Evolutionary conservation across 2,797 vertebrate species (phyloP).

Genomic region (Podarcis siculus): DNA sequence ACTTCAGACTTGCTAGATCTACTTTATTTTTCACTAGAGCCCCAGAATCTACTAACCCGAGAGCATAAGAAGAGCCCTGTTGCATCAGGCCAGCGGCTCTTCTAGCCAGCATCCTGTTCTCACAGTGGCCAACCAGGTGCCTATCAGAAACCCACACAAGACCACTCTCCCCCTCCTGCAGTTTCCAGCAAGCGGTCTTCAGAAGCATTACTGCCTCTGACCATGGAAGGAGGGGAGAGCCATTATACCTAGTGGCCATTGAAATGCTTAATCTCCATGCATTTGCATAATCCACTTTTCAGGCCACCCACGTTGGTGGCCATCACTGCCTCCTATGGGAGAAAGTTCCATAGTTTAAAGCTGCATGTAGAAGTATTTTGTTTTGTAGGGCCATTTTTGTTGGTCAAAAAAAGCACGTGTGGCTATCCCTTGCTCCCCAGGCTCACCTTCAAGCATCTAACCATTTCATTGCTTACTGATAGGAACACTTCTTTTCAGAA

Average conservation of each 20-base stretch:
- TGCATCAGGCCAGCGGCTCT: too few relatives aligned
- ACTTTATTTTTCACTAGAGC: too few relatives aligned
- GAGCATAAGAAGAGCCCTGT: too few relatives aligned
- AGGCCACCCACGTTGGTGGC: not conserved
- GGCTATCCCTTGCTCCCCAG: not conserved
- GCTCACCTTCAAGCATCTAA: conserved; percentile 39
- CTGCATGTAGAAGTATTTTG: not conserved
- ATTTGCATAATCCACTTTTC: not conserved
- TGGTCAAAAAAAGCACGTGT: not conserved
- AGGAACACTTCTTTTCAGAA: not conserved
- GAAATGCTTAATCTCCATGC: not conserved
- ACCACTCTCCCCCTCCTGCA: too few relatives aligned
- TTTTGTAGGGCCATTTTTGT: not conserved
- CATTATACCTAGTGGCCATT: not conserved
- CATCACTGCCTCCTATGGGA: too few relatives aligned
- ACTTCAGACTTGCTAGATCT: too few relatives aligned
- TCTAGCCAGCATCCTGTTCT: too few relatives aligned
- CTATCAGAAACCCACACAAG: too few relatives aligned
- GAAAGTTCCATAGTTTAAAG: not conserved
- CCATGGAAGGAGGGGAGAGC: not conserved
- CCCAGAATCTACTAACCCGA: not conserved
- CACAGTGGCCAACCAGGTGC: too few relatives aligned
- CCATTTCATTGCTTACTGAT: conserved; percentile 26
- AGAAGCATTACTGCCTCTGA: too few relatives aligned
- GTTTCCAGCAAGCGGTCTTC: too few relatives aligned